Evolutionary conservation across 2,888 invertebrate genomes (phyloP), one percentile per base, ranked within the genome.

Genomic region (Acleris emargana): DNA sequence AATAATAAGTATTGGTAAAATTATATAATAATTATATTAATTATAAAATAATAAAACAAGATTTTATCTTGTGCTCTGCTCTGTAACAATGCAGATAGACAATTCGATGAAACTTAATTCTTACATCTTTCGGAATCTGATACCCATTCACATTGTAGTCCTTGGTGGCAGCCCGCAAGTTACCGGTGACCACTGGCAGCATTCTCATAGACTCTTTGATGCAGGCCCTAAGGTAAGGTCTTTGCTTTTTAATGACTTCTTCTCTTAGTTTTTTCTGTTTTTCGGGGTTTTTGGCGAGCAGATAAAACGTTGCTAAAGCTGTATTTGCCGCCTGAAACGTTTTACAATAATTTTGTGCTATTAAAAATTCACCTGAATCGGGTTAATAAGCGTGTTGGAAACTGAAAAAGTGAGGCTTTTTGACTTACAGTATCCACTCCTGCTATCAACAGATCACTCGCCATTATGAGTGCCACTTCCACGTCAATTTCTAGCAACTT

Each of bases 131-230:
- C 0, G 95, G 95, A 75, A 96, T 88, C 64, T 81, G 80, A 75
- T 95, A 96, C 9, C 94, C 95, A n/a, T 93, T 87, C 0, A 96
- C 76, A 13, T 93, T 89, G 5, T 94, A 87, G 67, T 95, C 94
- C 45, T 91, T 89, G 0, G 82, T 80, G 55, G 94, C 87, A 62
- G 82, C 82, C 66, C 95, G 89, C 11, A 93, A 73, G 68, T 93
- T 94, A 0, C 94, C 95, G 16, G 93, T 80, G 0, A 93, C 93
- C 1, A 95, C 93, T 0, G 95, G 95, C 74, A 93, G 90, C n/a
- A 95, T 69, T 73, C 96, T 91, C 66, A 95, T 79, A 0, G 94
- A 91, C 81, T 97, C 96, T 77, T 96, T 96, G 47, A 96, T 93
- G 72, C 95, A 95, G 0, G 96, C 96, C 68, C 93, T 94, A 20